Evolutionary conservation across 2,888 invertebrate genomes (phyloP), one percentile per base, ranked within the genome.

Genomic region (Ichneumoninae sp.): DNA sequence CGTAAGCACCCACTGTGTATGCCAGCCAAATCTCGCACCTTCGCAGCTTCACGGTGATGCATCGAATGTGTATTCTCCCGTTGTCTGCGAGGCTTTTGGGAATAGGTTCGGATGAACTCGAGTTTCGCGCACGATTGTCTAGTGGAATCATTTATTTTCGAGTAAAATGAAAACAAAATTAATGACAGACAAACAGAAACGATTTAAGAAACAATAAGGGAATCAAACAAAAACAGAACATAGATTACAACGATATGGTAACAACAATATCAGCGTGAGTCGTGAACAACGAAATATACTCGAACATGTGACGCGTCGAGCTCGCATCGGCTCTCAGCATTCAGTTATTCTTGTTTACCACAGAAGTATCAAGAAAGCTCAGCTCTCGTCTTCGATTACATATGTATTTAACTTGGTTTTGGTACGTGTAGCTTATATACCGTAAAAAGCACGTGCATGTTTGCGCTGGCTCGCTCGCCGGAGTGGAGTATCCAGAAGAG

Each of bases 31-130:
- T 60, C 4, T 36, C n/a, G 33, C 47, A 40, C 78, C 36, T 65
- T 78, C 33, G 22, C 30, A 57, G n/a, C 22, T 33, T 22, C 36
- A 13, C 16, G 13, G 40, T 5, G 3, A 65, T 22, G 19, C 8
- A 69, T 40, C 8, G 36, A 50, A 57, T 60, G 44, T 26, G 22
- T 60, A 54, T 66, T 65, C n/a, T 4, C 26, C 52, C 19, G 19
- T 19, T 66, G 54, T 54, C 16, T 22, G 19, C 22, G n/a, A 54
- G 22, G 19, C 6, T 47, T 73, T 36, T 19, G n/a, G 36, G 81
- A 83, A 87, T 85, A 86, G 75, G 5, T 22, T 50, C n/a, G 19
- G 13, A 65, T 52, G 19, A 63, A 30, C 30, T 26, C 5, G 10
- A 60, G 26, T 1, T 47, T 19, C 6, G 30, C 13, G 19, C 44